Evolutionary conservation across 2,888 invertebrate genomes (phyloP).

Genomic region (Callosobruchus maculatus): DNA sequence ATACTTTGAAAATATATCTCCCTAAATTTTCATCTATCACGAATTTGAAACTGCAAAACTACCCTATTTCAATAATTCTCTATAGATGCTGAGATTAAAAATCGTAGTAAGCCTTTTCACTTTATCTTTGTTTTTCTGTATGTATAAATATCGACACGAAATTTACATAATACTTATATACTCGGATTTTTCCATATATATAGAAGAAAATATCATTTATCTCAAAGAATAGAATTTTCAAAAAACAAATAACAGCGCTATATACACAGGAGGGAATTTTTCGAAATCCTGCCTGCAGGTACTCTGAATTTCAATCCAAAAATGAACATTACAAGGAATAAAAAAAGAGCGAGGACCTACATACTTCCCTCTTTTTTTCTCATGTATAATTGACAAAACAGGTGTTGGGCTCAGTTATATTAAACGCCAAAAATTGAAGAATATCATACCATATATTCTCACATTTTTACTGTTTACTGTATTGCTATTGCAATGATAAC

Average conservation of each 20-base stretch:
- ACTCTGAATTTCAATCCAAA: slow-evolving; percentile 21
- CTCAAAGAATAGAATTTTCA: slow-evolving; percentile 46
- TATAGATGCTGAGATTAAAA: slow-evolving; percentile 25
- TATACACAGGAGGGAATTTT: slow-evolving; percentile 45
- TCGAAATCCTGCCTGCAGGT: slow-evolving; percentile 40
- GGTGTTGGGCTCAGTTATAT: not conserved
- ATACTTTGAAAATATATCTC: slow-evolving; percentile 28
- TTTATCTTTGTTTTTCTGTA: slow-evolving; percentile 17
- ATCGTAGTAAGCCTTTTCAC: slow-evolving; percentile 22
- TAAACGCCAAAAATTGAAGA: no score
- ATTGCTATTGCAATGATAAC: no score
- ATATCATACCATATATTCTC: no score
- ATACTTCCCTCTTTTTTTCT: no score
- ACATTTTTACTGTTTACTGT: no score
- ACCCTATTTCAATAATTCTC: slow-evolving; percentile 25
- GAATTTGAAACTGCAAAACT: slow-evolving; percentile 31
- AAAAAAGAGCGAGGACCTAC: no score
- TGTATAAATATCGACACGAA: slow-evolving; percentile 39
- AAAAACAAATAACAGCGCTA: slow-evolving; percentile 42
- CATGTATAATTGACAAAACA: slow-evolving; percentile 35
- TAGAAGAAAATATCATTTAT: slow-evolving; percentile 30
- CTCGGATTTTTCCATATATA: slow-evolving; percentile 20
- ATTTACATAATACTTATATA: slow-evolving; percentile 37
- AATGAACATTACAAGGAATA: no score
- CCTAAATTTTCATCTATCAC: slow-evolving; percentile 28